Evolutionary conservation across 2,113 vertebrate genomes (phyloP).

Genomic region (Balaenoptera acutorostrata): DNA sequence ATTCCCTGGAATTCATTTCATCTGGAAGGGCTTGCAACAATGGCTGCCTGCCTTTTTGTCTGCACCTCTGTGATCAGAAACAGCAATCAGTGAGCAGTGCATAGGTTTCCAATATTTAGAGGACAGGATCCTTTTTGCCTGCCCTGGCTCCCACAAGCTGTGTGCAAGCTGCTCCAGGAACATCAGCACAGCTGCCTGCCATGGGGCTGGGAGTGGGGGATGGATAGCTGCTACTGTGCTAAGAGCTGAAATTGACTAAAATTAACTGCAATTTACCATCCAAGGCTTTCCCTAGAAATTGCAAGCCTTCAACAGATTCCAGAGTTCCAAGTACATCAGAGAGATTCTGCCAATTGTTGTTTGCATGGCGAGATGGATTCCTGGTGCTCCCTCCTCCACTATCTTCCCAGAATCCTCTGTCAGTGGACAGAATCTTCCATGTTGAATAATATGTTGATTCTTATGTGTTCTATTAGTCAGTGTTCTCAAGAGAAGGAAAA

Average conservation of each 20-base stretch:
- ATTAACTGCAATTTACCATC: neutral
- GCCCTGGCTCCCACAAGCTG: neutral
- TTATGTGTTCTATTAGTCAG: neutral
- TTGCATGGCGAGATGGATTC: neutral
- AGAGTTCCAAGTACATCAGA: neutral
- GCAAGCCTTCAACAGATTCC: neutral
- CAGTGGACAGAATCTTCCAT: neutral
- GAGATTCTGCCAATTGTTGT: neutral
- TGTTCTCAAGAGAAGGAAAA: neutral
- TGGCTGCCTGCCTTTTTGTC: neutral
- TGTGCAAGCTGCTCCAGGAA: neutral
- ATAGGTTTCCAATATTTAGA: neutral
- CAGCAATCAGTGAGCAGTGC: neutral
- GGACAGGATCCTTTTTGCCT: neutral
- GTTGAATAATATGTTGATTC: neutral
- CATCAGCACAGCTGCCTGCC: neutral
- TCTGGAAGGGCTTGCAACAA: neutral
- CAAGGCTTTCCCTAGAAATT: neutral
- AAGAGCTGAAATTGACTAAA: neutral
- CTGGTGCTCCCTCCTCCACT: neutral
- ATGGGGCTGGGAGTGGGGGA: neutral
- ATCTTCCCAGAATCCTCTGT: neutral
- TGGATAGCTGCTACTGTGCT: neutral
- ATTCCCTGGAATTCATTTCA: neutral
- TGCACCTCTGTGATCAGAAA: neutral